A percentile compares a stretch with the other conserved stretches of the same genome.
These are phyloP conservation scores for Galeopterus variegatus DNA, from an alignment of 2,113 vertebrate species.

Conservation along the genomic window DNA sequence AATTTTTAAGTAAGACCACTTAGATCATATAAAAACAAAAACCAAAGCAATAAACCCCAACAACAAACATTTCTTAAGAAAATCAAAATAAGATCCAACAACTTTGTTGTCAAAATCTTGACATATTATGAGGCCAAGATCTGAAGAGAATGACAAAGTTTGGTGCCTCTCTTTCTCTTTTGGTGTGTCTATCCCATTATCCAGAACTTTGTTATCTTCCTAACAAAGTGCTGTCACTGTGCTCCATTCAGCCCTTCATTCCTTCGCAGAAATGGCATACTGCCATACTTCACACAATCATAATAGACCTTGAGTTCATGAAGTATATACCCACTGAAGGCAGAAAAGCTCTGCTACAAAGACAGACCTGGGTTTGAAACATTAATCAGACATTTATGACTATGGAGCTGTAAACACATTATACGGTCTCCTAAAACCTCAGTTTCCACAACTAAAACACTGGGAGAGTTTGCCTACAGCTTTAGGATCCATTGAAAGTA, in stretches of 20 bases:
- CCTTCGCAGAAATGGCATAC: background rate
- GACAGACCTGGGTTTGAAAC: background rate
- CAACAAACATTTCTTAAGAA: background rate
- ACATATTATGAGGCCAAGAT: background rate
- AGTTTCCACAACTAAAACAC: background rate
- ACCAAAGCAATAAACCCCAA: conserved; percentile 51
- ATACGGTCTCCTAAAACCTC: background rate
- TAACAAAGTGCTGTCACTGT: background rate
- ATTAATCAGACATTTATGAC: background rate
- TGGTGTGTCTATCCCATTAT: background rate
- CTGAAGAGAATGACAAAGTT: background rate
- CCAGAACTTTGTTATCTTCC: background rate
- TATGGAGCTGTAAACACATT: background rate
- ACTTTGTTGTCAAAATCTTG: background rate
- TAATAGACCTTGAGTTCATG: background rate
- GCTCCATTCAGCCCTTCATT: background rate
- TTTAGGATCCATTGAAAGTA: background rate
- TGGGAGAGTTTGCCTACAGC: background rate
- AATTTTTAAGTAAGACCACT: conserved; percentile 3
- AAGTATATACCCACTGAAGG: background rate
- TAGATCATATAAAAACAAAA: conserved; percentile 40
- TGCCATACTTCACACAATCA: background rate
- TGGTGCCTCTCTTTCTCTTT: background rate
- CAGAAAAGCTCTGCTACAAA: background rate
- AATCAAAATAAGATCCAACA: conserved; percentile 8